Conservation (phyloP, 2,888 invertebrate species). For the Caenorhabditis becei region DNA sequence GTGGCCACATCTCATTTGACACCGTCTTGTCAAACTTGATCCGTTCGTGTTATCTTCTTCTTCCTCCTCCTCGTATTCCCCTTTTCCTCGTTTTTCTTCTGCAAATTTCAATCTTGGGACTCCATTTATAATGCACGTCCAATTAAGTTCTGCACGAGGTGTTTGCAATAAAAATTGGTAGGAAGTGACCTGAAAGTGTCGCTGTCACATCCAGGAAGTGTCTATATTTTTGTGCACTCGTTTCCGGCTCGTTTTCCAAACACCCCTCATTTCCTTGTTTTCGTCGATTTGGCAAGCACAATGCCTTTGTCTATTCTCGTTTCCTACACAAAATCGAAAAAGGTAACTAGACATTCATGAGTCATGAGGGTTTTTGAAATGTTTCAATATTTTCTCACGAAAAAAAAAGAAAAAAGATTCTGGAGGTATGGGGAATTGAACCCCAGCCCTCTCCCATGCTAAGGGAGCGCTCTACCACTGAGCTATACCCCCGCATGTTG, state of each 20-base stretch:
- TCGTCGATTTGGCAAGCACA: not conserved
- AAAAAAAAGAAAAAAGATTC: slow-evolving; percentile 46
- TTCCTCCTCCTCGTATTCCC: not conserved
- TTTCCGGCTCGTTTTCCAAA: not conserved
- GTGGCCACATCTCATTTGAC: not conserved
- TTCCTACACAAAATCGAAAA: slow-evolving; percentile 32
- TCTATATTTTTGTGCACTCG: slow-evolving; percentile 28
- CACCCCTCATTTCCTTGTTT: slow-evolving; percentile 12
- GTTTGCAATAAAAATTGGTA: slow-evolving; percentile 19
- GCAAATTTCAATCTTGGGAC: too few species aligned
- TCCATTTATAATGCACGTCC: not conserved
- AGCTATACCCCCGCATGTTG: slow-evolving; percentile 70
- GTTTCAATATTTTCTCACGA: not conserved
- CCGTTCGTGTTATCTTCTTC: not conserved
- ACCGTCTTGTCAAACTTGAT: slow-evolving; percentile 7
- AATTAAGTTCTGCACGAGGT: slow-evolving; percentile 1
- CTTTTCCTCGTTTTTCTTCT: not conserved
- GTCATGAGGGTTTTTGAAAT: too few species aligned
- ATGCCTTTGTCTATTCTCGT: slow-evolving; percentile 44
- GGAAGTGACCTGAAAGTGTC: slow-evolving; percentile 40
- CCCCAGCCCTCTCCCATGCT: slow-evolving; percentile 76
- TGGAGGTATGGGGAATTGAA: slow-evolving; percentile 73
- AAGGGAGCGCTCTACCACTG: slow-evolving; percentile 77
- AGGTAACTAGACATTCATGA: slow-evolving; percentile 8
- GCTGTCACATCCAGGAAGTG: slow-evolving; percentile 50